A percentile compares a stretch with the other conserved stretches of the same genome.
Evolutionary conservation across 2,797 vertebrate genomes (phyloP).

Genomic region (Mastacembelus armatus): DNA sequence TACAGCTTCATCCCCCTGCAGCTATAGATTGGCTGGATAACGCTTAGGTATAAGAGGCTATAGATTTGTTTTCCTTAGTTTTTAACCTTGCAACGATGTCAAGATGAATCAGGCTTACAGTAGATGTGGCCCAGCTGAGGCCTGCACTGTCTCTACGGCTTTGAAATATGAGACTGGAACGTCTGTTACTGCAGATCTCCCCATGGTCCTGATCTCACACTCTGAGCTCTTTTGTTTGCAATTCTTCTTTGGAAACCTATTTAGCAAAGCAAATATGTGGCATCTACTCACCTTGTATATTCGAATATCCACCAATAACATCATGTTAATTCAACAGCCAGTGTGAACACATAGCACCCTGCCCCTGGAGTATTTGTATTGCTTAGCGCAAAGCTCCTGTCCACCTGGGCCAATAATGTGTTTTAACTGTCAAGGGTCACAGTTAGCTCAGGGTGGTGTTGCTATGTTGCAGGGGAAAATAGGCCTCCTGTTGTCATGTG

Average conservation of each 20-base stretch:
- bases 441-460: conserved; percentile 70
- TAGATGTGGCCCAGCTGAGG: conserved; percentile 44
- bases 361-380: conserved; percentile 48
- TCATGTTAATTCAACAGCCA: conserved; percentile 16
- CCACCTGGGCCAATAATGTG: conserved; percentile 70
- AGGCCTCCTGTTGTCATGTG: conserved; percentile 75
- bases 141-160: conserved; percentile 32
- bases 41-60: conserved; percentile 6
- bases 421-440: conserved; percentile 72
- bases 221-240: conserved; percentile 36
- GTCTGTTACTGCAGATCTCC: conserved; percentile 30
- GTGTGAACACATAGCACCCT: conserved; percentile 20
- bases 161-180: conserved; percentile 47
- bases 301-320: conserved; percentile 49
- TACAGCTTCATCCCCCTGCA: conserved; percentile 50
- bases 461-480: conserved; percentile 74
- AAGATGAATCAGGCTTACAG: conserved; percentile 58
- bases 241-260: conserved; percentile 37
- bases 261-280: conserved; percentile 50
- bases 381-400: conserved; percentile 52
- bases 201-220: conserved; percentile 23
- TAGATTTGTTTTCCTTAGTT: conserved; percentile 54
- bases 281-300: conserved; percentile 26
- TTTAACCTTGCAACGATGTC: conserved; percentile 66
- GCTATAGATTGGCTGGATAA: conserved; percentile 54